phyloP scores from a whole-genome alignment of 2,797 vertebrate species.

The Gymnopithys bicolor region DNA sequence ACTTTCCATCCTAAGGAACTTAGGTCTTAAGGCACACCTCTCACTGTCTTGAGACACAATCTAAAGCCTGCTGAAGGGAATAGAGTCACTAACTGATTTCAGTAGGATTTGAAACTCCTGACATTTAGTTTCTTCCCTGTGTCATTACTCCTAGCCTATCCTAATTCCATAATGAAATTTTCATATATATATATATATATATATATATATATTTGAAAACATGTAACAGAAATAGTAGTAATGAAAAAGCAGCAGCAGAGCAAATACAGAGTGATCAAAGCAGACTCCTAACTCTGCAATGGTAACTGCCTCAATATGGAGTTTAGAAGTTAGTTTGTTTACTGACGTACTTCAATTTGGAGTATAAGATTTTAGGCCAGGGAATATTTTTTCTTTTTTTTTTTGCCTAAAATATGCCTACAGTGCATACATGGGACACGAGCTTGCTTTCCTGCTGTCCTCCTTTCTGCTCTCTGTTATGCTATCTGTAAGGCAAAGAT shows the following conservation, averaged over 20 bases:
- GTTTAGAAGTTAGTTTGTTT: neutral
- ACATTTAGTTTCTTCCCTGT: neutral
- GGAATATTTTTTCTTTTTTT: neutral
- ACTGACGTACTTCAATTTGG: neutral
- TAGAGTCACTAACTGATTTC: neutral
- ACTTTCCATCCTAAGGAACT: neutral
- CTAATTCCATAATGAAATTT: neutral
- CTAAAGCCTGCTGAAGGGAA: neutral
- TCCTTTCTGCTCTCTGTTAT: neutral
- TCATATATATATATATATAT: no score
- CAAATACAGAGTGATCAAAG: neutral
- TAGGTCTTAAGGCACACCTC: neutral
- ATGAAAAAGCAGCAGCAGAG: neutral
- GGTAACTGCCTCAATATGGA: neutral
- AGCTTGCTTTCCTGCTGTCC: neutral
- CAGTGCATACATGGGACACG: rapidly evolving
- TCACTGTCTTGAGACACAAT: neutral
- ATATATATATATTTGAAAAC: neutral
- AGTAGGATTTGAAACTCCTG: neutral
- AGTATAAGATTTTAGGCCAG: neutral
- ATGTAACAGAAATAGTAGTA: neutral
- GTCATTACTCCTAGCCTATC: neutral
- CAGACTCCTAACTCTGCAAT: neutral
- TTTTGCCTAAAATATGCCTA: neutral
- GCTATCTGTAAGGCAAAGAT: neutral